Evolutionary conservation across 2,113 vertebrate genomes (phyloP), one percentile per base, ranked within the genome.

Genomic region (Leptodactylus fuscus): DNA sequence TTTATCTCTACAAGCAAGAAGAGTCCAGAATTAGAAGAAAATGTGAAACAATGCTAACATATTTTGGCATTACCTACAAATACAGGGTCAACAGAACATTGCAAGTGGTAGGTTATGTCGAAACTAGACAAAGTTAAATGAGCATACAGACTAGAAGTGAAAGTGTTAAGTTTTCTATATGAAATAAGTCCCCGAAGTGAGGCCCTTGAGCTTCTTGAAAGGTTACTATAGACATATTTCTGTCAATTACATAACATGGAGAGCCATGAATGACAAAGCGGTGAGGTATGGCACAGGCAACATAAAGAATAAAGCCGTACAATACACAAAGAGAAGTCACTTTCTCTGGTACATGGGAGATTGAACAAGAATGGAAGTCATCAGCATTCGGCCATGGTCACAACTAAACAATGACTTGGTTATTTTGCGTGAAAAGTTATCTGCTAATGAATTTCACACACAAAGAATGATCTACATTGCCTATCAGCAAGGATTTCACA

Each of bases 1-100:
- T 88, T 93, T 97, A 0, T 92, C 90, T 71, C 98, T 99, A 81
- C 16, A 88, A 88, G 81, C 65, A 60, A 41, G 38, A 55, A 24
- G 29, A 6, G 8, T 22, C 10, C 8, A 29, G 24, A 62, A 62
- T 29, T 4, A 27, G 15, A 29, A 46, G 10, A 27, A 51, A 82
- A 48, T 5, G 9, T 44, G 9, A 44, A 44, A 44, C 41, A 44
- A 4, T 44, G 9, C 9, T 44, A 44, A 44, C 41, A 44, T 44
- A n/a, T n/a, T n/a, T n/a, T n/a, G 41, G 9, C 41, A 44, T 44
- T 5, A 44, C 41, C 46, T 7, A 2, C 12, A 2, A 49, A 49
- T 11, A 49, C 46, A 11, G 46, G n/a, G n/a, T n/a, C n/a, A n/a
- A 13, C 46, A 11, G 46, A 7, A 49, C n/a, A n/a, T n/a, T n/a